Percentiles rank a stretch among this genome's conserved stretches.
Evolutionary conservation across 1,140 invertebrate genomes (phyloP).

Genomic region (Ephestia elutella): DNA sequence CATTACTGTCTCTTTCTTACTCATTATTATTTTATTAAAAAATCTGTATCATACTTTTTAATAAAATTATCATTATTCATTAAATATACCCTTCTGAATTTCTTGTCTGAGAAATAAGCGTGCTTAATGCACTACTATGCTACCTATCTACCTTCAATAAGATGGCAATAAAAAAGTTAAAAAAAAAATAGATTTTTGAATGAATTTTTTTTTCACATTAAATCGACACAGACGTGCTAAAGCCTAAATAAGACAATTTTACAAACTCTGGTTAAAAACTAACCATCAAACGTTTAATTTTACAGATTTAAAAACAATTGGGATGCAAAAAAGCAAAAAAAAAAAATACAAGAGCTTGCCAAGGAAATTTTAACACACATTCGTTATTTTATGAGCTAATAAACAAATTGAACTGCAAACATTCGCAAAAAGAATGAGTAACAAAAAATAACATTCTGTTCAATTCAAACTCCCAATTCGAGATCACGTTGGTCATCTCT

Average conservation of each 20-base stretch:
- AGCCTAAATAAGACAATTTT: background rate
- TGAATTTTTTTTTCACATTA: too few relatives aligned
- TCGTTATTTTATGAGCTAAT: slow-evolving; percentile 1
- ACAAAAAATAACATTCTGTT: slow-evolving; percentile 46
- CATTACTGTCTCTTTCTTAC: too few relatives aligned
- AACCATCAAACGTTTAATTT: background rate
- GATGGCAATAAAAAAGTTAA: too few relatives aligned
- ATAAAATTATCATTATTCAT: too few relatives aligned
- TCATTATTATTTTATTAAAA: too few relatives aligned
- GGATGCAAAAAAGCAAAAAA: background rate
- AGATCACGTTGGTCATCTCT: slow-evolving; percentile 59
- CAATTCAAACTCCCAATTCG: slow-evolving; percentile 59
- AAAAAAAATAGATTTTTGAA: too few relatives aligned
- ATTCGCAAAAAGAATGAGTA: slow-evolving; percentile 8
- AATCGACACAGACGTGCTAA: too few relatives aligned
- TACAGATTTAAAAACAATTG: background rate
- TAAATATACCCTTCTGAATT: too few relatives aligned
- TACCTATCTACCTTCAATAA: too few relatives aligned
- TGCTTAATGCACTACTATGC: too few relatives aligned
- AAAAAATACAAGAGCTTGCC: background rate
- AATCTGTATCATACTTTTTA: too few relatives aligned
- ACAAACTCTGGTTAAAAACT: background rate
- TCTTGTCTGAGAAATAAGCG: too few relatives aligned
- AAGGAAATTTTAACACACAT: background rate
- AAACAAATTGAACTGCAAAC: background rate